A percentile compares a stretch with the other conserved stretches of the same genome.
Evolutionary conservation across 2,888 invertebrate species (phyloP).

Genomic region (Palloptera scutellata): DNA sequence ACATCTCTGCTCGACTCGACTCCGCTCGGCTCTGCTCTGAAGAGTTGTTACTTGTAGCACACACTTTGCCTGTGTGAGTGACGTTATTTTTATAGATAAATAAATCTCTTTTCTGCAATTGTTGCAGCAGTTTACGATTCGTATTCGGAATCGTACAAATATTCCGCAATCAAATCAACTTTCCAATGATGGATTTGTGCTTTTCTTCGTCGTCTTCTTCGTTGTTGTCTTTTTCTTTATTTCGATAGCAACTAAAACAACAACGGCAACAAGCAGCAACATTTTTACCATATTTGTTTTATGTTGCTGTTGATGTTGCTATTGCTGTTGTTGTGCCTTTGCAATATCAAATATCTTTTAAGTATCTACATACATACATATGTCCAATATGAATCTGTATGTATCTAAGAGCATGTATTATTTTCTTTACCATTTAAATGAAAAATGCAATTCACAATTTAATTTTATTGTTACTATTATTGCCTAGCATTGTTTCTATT

Average conservation of each 20-base stretch:
- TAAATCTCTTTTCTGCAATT: no score
- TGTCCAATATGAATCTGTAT: not conserved
- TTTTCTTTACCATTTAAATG: no score
- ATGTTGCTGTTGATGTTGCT: constrained; percentile 11
- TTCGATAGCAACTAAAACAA: not conserved
- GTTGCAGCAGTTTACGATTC: no score
- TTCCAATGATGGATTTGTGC: constrained; percentile 54
- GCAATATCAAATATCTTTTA: not conserved
- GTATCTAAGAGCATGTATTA: no score
- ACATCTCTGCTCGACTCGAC: constrained; percentile 20
- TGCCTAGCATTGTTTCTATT: no score
- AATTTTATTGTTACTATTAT: no score
- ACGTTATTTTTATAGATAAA: constrained; percentile 15
- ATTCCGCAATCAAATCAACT: constrained; percentile 53
- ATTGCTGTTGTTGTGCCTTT: constrained; percentile 8
- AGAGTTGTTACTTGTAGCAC: constrained; percentile 17
- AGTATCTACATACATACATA: not conserved
- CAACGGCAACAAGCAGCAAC: constrained; percentile 7
- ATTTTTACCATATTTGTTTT: not conserved
- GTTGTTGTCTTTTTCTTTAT: not conserved
- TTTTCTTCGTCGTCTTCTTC: constrained; percentile 26
- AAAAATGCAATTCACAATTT: no score
- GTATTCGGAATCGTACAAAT: constrained; percentile 19
- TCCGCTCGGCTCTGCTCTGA: constrained; percentile 21
- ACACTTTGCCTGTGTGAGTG: constrained; percentile 26